Conservation (phyloP, 2,113 vertebrate genomes). For the Platycercus adscitus region DNA sequence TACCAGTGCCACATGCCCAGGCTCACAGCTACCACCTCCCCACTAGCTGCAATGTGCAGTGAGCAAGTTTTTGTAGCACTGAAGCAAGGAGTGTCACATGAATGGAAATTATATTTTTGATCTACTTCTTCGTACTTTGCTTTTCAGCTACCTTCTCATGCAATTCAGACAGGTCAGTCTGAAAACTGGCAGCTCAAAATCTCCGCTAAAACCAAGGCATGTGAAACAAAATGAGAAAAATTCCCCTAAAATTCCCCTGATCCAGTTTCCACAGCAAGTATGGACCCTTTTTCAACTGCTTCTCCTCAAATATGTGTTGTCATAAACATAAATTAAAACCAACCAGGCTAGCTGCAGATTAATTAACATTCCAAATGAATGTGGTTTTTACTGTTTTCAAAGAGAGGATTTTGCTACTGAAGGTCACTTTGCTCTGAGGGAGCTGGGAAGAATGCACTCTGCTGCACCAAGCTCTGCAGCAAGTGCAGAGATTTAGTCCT, state of each 20-base stretch:
- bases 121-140: neutral
- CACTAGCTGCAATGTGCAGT: neutral
- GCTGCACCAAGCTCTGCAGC: neutral
- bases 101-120: neutral
- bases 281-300: neutral
- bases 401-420: conserved; percentile 49
- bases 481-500: neutral
- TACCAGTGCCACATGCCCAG: fast-evolving
- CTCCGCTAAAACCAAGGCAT: neutral
- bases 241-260: neutral
- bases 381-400: conserved; percentile 49
- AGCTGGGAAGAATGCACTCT: neutral
- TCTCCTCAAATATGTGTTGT: conserved; percentile 35
- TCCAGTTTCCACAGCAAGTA: neutral
- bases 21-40: neutral
- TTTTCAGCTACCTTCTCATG: neutral
- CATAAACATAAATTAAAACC: conserved; percentile 45
- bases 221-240: neutral
- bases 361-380: conserved; percentile 68
- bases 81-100: neutral
- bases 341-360: conserved; percentile 46
- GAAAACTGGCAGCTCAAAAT: neutral
- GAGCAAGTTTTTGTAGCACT: neutral
- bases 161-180: neutral
- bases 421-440: conserved; percentile 64